Evolutionary conservation across 2,113 vertebrate species (phyloP), one percentile per base, ranked within the genome.

Genomic region (Coreoperca whiteheadi): DNA sequence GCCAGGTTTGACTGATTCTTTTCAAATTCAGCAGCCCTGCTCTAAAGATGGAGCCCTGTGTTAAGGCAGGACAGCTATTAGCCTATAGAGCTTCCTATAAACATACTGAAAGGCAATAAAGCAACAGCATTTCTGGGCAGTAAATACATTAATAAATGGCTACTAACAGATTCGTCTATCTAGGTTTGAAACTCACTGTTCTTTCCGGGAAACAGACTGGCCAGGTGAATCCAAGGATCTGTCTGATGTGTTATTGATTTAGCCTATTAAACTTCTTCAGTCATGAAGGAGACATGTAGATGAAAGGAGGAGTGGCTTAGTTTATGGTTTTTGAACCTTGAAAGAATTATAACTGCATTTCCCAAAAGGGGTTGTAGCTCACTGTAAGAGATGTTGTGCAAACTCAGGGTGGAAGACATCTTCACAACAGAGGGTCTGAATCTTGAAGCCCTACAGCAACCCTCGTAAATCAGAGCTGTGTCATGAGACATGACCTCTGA

Each of bases 91-190:
- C 30, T 43, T 54, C 34, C 63, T 65, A 65, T 68, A 76, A 73
- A 87, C 41, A 74, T 6, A 39, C n/a, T 72, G 73, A 80, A 57
- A 69, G 70, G 57, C 81, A 73, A 82, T 88, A 75, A 86, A 87
- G 43, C 34, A 60, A n/a, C 51, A 39, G 46, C 21, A 57, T 69
- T 68, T 60, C 34, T 32, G 21, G 20, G 6, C 28, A 81, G 61
- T 66, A 82, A 82, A 81, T 54, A 39, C 56, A 84, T 81, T 51
- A 71, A 82, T 73, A 85, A 74, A 2, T 41, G 46, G 32, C 68
- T 82, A 54, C 69, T 65, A 76, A 60, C 48, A 64, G 28, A 54
- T 73, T 57, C 34, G 21, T 74, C 51, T 41, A 20, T 67, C 18
- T 48, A 69, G 53, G 61, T 71, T 66, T 74, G 59, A 75, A 86